Conservation (phyloP, 2,888 invertebrate species). For the Lasioglossum calceatum region DNA sequence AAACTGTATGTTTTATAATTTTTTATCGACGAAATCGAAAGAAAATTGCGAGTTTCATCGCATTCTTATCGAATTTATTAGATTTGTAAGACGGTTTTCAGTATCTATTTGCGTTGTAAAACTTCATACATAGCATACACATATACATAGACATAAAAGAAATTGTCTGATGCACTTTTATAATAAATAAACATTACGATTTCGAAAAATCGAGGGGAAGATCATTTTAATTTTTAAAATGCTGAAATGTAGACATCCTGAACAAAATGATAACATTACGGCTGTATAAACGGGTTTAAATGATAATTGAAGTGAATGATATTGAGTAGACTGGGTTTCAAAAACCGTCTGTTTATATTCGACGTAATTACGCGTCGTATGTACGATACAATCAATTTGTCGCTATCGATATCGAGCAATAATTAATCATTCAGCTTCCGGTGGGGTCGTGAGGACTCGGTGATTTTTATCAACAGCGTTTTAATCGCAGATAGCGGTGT, state of each 20-base stretch:
- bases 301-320: not conserved
- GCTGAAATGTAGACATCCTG: not conserved
- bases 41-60: too few species aligned
- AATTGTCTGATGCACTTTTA: too few species aligned
- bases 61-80: too few species aligned
- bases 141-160: too few species aligned
- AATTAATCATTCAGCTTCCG: not conserved
- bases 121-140: too few species aligned
- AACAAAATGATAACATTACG: not conserved
- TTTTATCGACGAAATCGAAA: too few species aligned
- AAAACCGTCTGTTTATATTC: not conserved
- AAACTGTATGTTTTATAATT: not conserved
- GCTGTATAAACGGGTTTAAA: not conserved
- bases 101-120: too few species aligned
- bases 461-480: conserved; percentile 6
- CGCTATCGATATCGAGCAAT: not conserved
- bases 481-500: not conserved
- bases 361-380: not conserved
- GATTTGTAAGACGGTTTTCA: too few species aligned
- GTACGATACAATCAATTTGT: not conserved
- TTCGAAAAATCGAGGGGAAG: too few species aligned
- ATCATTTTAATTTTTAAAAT: not conserved
- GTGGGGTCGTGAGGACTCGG: not conserved
- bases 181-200: too few species aligned
- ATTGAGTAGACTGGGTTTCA: not conserved